A percentile compares a stretch with the other conserved stretches of the same genome.
phyloP scores from a whole-genome alignment of 1,140 invertebrate species.

The Bombus turneri region DNA sequence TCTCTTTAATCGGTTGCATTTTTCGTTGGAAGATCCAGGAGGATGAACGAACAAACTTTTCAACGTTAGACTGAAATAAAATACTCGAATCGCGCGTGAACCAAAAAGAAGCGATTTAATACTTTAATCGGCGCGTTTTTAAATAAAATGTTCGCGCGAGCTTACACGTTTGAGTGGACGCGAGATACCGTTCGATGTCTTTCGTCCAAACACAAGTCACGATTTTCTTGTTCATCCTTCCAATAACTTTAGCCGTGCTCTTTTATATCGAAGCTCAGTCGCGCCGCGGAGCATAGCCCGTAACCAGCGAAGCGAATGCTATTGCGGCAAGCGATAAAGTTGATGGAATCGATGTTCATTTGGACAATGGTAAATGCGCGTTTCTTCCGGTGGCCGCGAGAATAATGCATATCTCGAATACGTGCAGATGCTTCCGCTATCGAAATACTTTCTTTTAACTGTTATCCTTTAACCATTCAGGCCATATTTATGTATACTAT shows the following conservation, averaged over 20 bases:
- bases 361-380: constrained; percentile 53
- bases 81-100: no score
- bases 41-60: no score
- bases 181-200: constrained; percentile 1
- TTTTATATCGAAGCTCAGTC: constrained; percentile 17
- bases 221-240: constrained; percentile 35
- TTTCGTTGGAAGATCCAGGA: no score
- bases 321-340: constrained; percentile 58
- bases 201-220: constrained; percentile 17
- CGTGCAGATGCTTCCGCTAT: neutral
- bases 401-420: neutral
- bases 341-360: constrained; percentile 66
- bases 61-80: no score
- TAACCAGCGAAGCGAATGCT: constrained; percentile 53
- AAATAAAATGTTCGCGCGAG: neutral
- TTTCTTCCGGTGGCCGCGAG: neutral
- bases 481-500: no score
- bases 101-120: neutral
- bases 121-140: neutral
- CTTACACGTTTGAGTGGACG: neutral
- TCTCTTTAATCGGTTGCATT: no score
- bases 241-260: constrained; percentile 41
- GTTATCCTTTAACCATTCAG: neutral
- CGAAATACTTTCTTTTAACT: neutral
- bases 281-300: constrained; percentile 15